phyloP scores from a whole-genome alignment of 2,888 invertebrate genomes.

The Agrochola circellaris region DNA sequence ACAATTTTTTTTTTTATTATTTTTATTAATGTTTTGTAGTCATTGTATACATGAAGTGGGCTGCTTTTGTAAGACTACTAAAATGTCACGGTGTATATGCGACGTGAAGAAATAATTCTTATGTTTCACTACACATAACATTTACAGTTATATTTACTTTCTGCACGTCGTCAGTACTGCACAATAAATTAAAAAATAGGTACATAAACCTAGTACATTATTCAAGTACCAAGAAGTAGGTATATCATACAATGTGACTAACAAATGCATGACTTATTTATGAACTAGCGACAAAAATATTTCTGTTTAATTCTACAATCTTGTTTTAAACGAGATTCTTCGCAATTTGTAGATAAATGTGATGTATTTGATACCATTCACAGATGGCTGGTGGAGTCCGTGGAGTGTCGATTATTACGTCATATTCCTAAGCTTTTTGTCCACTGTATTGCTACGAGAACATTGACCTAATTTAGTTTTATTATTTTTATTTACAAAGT shows the following conservation, averaged over 20 bases:
- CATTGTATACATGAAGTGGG: too few species aligned
- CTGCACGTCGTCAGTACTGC: conserved; percentile 61
- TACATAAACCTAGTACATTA: conserved; percentile 37
- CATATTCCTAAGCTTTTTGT: conserved; percentile 51
- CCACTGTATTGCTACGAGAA: conserved; percentile 13
- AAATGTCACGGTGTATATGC: conserved; percentile 10
- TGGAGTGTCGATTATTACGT: conserved; percentile 44
- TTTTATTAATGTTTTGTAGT: too few species aligned
- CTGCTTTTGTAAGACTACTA: too few species aligned
- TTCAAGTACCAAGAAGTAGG: conserved; percentile 38
- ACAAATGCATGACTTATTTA: conserved; percentile 64
- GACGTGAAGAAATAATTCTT: conserved; percentile 54
- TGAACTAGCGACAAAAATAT: conserved; percentile 24
- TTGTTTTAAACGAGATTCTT: conserved; percentile 34
- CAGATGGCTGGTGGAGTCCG: conserved; percentile 50
- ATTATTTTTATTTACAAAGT: conserved; percentile 12
- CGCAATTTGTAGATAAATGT: conserved; percentile 39
- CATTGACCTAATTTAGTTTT: conserved; percentile 47
- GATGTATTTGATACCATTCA: conserved; percentile 53
- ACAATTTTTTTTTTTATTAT: too few species aligned
- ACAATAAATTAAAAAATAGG: conserved; percentile 49
- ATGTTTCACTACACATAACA: conserved; percentile 38
- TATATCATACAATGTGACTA: conserved; percentile 64
- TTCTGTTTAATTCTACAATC: conserved; percentile 18
- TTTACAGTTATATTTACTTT: conserved; percentile 36